Evolutionary conservation across 2,888 invertebrate genomes (phyloP).

Genomic region (Palloptera scutellata): DNA sequence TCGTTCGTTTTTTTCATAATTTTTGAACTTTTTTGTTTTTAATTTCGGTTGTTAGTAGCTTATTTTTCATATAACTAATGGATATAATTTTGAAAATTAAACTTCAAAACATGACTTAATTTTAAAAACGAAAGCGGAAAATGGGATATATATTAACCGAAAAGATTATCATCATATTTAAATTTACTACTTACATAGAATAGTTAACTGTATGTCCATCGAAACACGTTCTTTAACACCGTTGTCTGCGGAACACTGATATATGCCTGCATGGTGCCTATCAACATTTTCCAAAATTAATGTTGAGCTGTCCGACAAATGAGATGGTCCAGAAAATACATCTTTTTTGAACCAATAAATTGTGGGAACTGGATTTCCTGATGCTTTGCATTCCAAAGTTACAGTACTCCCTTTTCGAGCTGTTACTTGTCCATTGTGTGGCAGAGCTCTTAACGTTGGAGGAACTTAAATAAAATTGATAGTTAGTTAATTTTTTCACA

Average conservation of each 20-base stretch:
- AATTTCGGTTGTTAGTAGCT: no score
- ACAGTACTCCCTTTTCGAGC: conserved; percentile 74
- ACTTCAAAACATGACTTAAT: no score
- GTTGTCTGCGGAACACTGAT: conserved; percentile 67
- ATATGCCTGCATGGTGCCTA: conserved; percentile 67
- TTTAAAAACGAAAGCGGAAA: no score
- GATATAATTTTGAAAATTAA: no score
- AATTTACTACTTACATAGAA: conserved; percentile 66
- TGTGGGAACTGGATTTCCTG: conserved; percentile 77
- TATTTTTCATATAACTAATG: no score
- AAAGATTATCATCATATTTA: no score
- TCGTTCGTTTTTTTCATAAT: no score
- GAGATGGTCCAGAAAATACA: conserved; percentile 62
- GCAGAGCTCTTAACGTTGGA: conserved; percentile 73
- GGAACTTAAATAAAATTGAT: conserved; percentile 65
- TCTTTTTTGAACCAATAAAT: conserved; percentile 74
- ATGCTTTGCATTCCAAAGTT: conserved; percentile 74
- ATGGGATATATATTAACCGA: no score
- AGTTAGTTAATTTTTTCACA: not conserved
- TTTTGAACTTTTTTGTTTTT: no score
- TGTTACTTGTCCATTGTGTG: conserved; percentile 73
- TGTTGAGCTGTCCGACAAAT: conserved; percentile 66
- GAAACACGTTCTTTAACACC: conserved; percentile 67
- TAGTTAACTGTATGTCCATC: conserved; percentile 67
- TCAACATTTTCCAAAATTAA: conserved; percentile 67